Evolutionary conservation across 2,797 vertebrate species (phyloP), one percentile per base, ranked within the genome.

Genomic region (Heliangelus exortis): DNA sequence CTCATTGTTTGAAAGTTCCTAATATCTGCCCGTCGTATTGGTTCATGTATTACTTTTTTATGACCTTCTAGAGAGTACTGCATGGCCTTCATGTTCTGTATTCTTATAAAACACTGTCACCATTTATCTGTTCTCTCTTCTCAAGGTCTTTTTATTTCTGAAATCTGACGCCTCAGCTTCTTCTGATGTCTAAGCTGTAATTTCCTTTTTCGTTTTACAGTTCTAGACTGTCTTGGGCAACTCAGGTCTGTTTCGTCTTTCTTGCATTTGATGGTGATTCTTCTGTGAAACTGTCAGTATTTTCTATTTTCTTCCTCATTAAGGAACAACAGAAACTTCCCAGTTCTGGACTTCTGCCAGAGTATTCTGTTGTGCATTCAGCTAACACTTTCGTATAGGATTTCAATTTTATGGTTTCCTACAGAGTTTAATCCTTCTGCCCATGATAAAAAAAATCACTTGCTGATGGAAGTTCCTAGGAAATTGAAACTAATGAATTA

Each of bases 401-500:
- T 74, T 93, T 93, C 57, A 57, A 61, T 84, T 84, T 87, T 84
- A 76, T 34, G 50, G 84, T 45, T 87, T 94, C 78, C 84, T 80
- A 57, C 63, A 55, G 84, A 90, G 74, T 72, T 89, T 74, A 89
- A 54, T 96, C 61, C 89, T 90, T 87, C 47, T 92, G 33, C 13
- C 20, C 8, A 36, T 6, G 16, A 87, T 47, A 33, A 74, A 93
- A 92, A 92, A 93, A 74, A 31, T 58, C 88, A 65, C 67, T 71
- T 71, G 48, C 34, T 93, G 33, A 28, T 93, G 61, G 67, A 63
- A 80, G 45, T 74, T 87, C 53, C 53, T 85, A 67, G 29, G 59
- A 89, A 89, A 92, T 31, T 55, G 9, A 76, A 93, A 71, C 29
- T 71, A 90, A 90, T 84, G 48, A 93, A 89, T 90, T 88, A 90